Evolutionary conservation across 2,113 vertebrate species (phyloP).

Genomic region (Catharus fuscescens): DNA sequence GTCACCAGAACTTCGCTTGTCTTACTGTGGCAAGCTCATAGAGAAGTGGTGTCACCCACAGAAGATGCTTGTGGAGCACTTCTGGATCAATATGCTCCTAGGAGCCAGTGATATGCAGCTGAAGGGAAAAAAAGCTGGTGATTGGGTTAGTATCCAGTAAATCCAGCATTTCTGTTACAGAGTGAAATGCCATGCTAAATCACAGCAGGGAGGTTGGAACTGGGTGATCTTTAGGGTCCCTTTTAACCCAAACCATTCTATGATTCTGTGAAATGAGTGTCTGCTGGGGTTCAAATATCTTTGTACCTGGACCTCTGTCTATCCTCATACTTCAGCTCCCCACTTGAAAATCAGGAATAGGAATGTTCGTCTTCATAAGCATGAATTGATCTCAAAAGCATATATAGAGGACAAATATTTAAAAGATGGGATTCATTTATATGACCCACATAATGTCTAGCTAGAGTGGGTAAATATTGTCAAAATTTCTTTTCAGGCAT

Average conservation of each 20-base stretch:
- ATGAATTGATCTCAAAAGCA: not conserved
- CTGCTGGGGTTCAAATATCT: not conserved
- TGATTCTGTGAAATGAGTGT: not conserved
- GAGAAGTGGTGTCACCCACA: not conserved
- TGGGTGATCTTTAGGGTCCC: not conserved
- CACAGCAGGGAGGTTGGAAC: not conserved
- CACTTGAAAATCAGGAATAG: not conserved
- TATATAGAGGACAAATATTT: not conserved
- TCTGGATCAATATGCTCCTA: not conserved
- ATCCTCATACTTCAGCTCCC: not conserved
- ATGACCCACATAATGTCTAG: not conserved
- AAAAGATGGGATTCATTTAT: not conserved
- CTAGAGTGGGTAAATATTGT: not conserved
- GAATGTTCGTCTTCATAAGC: not conserved
- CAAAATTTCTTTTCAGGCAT: not conserved
- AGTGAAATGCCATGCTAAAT: not conserved
- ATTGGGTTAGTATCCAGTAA: not conserved
- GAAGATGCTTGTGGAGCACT: not conserved
- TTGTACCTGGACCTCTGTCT: not conserved
- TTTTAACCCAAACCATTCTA: not conserved
- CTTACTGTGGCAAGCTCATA: not conserved
- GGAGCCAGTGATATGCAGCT: not conserved
- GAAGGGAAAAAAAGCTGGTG: not conserved
- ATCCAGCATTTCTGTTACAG: not conserved
- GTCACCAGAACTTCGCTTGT: not conserved